Evolutionary conservation across 2,797 vertebrate species (phyloP).

Genomic region (Neosalanx taihuensis): DNA sequence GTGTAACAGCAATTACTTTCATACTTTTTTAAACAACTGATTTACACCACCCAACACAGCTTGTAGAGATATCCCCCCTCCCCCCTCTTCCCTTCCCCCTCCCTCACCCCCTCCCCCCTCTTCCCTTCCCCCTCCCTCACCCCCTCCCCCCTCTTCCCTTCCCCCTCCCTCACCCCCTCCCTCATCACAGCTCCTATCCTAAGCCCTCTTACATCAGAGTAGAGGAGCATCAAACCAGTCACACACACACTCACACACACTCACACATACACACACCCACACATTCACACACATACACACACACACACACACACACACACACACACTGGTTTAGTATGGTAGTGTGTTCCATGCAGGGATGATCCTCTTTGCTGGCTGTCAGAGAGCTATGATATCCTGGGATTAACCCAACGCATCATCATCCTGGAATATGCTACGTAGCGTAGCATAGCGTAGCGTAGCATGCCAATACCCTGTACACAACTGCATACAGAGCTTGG

Average conservation of each 20-base stretch:
- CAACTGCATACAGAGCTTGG: too few species aligned
- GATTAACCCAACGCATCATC: slow-evolving; percentile 70
- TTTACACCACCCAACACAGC: background rate
- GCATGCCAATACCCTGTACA: too few species aligned
- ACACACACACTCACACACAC: slow-evolving; percentile 32
- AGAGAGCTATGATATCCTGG: slow-evolving; percentile 73
- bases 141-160: background rate
- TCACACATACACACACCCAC: too few species aligned
- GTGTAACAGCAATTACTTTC: background rate
- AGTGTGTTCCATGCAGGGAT: slow-evolving; percentile 46
- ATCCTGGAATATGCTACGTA: slow-evolving; percentile 41
- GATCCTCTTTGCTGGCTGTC: slow-evolving; percentile 67
- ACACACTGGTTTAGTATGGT: slow-evolving; percentile 24
- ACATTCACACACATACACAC: slow-evolving; percentile 27
- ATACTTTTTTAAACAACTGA: background rate
- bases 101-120: too few species aligned
- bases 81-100: too few species aligned
- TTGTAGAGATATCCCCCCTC: too few species aligned
- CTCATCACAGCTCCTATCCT: slow-evolving; percentile 44
- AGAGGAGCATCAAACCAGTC: slow-evolving; percentile 49
- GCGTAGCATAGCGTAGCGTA: slow-evolving; percentile 37
- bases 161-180: slow-evolving; percentile 27
- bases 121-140: too few species aligned
- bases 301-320: slow-evolving; percentile 24
- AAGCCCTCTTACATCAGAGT: slow-evolving; percentile 64